Evolutionary conservation across 35 echinoderm and acorn worm species (phyloP).

Genomic region (Apostichopus parvimensis): DNA sequence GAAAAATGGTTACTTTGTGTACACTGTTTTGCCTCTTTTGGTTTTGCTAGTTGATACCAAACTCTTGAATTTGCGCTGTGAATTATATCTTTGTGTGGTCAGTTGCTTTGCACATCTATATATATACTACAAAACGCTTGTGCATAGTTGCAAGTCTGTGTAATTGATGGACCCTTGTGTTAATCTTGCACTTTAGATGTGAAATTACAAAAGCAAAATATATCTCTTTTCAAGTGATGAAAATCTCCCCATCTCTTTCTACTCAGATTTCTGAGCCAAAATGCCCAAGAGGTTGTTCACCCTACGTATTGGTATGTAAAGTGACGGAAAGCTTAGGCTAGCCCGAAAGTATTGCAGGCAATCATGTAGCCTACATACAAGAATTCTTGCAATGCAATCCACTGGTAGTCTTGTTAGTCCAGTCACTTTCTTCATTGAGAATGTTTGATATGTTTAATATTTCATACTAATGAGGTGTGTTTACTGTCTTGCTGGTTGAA

Average conservation of each 20-base stretch:
- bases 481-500: no score
- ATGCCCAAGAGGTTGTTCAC: conserved; percentile 40
- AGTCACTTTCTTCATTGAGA: conserved; percentile 15
- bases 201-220: not conserved
- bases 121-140: not conserved
- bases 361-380: not conserved
- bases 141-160: not conserved
- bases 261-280: conserved; percentile 35
- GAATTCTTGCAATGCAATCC: conserved; percentile 42
- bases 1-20: no score
- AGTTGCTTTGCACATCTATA: not conserved
- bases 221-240: conserved; percentile 5
- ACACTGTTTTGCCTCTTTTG: not conserved
- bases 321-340: conserved; percentile 1
- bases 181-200: not conserved
- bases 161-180: not conserved
- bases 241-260: not conserved
- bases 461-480: no score
- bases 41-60: not conserved
- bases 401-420: conserved; percentile 37
- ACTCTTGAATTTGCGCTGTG: not conserved
- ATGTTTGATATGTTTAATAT: not conserved
- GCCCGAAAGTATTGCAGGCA: not conserved
- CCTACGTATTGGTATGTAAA: conserved; percentile 35
- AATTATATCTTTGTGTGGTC: not conserved